Conservation (phyloP, 2,888 invertebrate genomes). For the Tinea trinotella region DNA sequence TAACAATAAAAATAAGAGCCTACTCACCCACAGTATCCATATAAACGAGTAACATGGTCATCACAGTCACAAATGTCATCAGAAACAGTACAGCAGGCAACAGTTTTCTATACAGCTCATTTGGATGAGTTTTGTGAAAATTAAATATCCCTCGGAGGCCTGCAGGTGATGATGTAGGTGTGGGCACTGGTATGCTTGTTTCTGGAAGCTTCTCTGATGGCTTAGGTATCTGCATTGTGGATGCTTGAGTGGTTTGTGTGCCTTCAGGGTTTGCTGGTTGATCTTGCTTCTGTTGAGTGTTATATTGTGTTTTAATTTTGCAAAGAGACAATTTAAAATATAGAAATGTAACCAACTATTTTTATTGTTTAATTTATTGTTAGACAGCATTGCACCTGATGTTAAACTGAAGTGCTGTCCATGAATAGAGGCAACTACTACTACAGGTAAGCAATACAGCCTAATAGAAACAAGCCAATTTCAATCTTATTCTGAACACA, state of each 20-base stretch:
- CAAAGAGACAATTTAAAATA: too few relatives aligned
- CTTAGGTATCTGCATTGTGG: constrained; percentile 32
- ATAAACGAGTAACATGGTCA: constrained; percentile 83
- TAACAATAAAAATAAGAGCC: background rate
- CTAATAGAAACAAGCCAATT: too few relatives aligned
- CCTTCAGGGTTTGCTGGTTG: constrained; percentile 23
- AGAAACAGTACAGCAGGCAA: constrained; percentile 81
- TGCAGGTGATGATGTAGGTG: background rate
- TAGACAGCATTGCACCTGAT: too few relatives aligned
- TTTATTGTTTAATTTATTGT: too few relatives aligned
- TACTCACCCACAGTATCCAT: constrained; percentile 84
- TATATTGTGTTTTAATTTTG: too few relatives aligned
- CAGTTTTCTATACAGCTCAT: constrained; percentile 62
- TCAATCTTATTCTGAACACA: too few relatives aligned
- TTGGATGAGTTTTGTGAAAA: constrained; percentile 53
- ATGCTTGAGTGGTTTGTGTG: constrained; percentile 27
- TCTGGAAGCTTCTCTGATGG: constrained; percentile 26
- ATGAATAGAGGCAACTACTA: too few relatives aligned
- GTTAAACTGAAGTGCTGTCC: too few relatives aligned
- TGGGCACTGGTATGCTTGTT: background rate
- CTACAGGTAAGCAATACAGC: too few relatives aligned
- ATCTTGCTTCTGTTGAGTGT: background rate
- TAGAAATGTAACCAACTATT: too few relatives aligned
- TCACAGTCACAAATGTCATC: constrained; percentile 84
- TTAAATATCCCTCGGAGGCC: background rate